These are phyloP conservation scores for Scomberomorus guttatus DNA, from an alignment of 2,797 vertebrate genomes.

Conservation along the genomic window DNA sequence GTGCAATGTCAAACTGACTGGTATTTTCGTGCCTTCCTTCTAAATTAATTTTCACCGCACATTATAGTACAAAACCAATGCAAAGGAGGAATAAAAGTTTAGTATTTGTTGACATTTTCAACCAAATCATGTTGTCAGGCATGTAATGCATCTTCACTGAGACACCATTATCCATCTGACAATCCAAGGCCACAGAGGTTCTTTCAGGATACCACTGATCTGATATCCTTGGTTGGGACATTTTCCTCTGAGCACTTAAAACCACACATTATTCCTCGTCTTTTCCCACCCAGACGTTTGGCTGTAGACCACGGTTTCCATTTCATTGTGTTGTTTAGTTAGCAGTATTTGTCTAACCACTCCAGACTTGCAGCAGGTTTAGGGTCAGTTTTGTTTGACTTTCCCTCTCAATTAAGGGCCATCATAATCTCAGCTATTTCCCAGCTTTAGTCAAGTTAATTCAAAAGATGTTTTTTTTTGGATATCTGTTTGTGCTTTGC, in stretches of 20 bases:
- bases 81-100: constrained; percentile 17
- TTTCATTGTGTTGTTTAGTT: constrained; percentile 68
- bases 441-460: constrained; percentile 41
- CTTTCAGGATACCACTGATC: constrained; percentile 39
- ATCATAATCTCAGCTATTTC: constrained; percentile 61
- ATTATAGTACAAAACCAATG: not conserved
- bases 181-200: constrained; percentile 6
- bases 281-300: constrained; percentile 64
- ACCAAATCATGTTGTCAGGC: not conserved
- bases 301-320: constrained; percentile 58
- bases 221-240: constrained; percentile 12
- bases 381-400: constrained; percentile 57
- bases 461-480: constrained; percentile 41
- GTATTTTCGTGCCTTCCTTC: not conserved
- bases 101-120: constrained; percentile 2
- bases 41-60: constrained; percentile 2
- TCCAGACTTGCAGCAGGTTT: constrained; percentile 48
- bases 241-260: constrained; percentile 47
- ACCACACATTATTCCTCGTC: constrained; percentile 37
- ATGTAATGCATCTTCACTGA: not conserved
- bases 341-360: constrained; percentile 47
- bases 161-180: not conserved
- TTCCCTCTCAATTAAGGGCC: constrained; percentile 47
- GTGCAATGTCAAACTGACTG: constrained; percentile 24
- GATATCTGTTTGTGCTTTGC: constrained; percentile 60